Conservation (phyloP, 2,113 vertebrate species). For the Macroglossus sobrinus region DNA sequence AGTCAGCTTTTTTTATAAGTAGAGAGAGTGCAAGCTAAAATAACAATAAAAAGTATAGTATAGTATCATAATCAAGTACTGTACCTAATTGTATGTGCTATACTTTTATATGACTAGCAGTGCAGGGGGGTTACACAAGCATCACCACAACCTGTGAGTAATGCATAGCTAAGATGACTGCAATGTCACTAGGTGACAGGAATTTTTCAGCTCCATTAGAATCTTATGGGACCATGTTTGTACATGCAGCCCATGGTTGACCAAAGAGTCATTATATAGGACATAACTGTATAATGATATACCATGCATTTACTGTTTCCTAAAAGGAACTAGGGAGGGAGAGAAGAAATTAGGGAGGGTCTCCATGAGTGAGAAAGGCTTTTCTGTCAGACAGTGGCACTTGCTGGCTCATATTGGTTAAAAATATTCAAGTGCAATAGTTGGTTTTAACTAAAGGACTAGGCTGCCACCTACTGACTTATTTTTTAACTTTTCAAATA, state of each 20-base stretch:
- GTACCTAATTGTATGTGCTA: no score
- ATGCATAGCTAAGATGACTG: not conserved
- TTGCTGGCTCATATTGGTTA: not conserved
- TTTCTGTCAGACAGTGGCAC: not conserved
- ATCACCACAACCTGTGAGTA: not conserved
- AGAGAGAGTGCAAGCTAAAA: no score
- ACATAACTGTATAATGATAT: not conserved
- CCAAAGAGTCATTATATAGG: not conserved
- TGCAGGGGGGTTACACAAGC: no score
- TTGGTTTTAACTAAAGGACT: not conserved
- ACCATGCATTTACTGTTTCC: not conserved
- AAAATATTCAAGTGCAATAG: accelerated
- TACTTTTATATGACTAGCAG: no score
- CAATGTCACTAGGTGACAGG: not conserved
- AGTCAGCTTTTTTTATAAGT: not conserved
- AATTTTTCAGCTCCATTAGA: not conserved
- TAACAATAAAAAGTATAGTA: no score
- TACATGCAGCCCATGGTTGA: not conserved
- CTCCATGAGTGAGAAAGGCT: not conserved
- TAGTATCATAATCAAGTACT: no score
- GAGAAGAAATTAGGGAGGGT: not conserved
- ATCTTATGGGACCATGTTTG: not conserved
- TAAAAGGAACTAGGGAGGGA: not conserved
- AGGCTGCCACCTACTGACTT: slow-evolving; percentile 23
- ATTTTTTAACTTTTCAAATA: not conserved